Conservation (phyloP, 2,888 invertebrate species). For the Dasysyrphus tricinctus region DNA sequence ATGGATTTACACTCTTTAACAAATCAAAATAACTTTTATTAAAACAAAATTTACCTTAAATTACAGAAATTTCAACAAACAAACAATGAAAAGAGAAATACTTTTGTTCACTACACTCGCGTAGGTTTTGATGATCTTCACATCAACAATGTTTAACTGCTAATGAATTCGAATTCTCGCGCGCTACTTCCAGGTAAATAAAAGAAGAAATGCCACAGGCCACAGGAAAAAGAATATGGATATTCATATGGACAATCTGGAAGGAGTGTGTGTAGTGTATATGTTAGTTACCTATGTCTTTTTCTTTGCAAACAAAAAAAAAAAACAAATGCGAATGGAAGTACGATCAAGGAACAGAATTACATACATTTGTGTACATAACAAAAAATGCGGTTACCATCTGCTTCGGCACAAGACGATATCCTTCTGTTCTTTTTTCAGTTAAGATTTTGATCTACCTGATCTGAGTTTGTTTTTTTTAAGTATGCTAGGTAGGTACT, state of each 20-base stretch:
- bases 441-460: not conserved
- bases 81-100: slow-evolving; percentile 22
- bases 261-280: not conserved
- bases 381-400: slow-evolving; percentile 12
- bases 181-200: slow-evolving; percentile 41
- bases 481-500: not conserved
- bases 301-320: not conserved
- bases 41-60: slow-evolving; percentile 19
- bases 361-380: not conserved
- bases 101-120: slow-evolving; percentile 46
- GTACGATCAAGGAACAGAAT: not conserved
- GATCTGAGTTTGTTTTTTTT: not conserved
- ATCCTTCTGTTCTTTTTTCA: slow-evolving; percentile 4
- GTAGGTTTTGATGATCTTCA: slow-evolving; percentile 39
- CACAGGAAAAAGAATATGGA: not conserved
- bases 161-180: slow-evolving; percentile 37
- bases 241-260: slow-evolving; percentile 4
- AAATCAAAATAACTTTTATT: not conserved
- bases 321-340: slow-evolving; percentile 17
- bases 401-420: slow-evolving; percentile 16
- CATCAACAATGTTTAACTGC: slow-evolving; percentile 67
- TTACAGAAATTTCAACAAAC: slow-evolving; percentile 5
- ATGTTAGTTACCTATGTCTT: not conserved
- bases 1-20: not conserved
- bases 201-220: slow-evolving; percentile 4